A percentile compares a stretch with the other conserved stretches of the same genome.
These are phyloP conservation scores for Syrista parreyssii DNA, from an alignment of 2,888 invertebrate species.

Conservation along the genomic window DNA sequence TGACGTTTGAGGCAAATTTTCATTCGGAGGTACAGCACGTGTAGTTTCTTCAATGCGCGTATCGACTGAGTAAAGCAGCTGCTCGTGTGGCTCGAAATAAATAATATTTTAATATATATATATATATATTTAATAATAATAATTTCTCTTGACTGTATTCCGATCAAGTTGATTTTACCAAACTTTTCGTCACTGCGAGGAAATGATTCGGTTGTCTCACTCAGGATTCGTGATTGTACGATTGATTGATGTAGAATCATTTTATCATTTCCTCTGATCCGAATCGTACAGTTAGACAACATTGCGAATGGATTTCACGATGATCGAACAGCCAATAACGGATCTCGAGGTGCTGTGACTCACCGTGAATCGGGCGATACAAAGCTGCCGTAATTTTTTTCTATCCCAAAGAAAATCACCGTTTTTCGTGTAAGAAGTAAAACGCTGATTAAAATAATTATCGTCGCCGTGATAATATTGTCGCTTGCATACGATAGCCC, in stretches of 20 bases:
- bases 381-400: neutral
- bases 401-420: neutral
- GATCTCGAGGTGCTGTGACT: neutral
- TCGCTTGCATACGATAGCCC: neutral
- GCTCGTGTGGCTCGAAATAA: neutral
- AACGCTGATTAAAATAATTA: slow-evolving; percentile 26
- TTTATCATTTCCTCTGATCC: neutral
- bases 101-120: too few species aligned
- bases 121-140: too few species aligned
- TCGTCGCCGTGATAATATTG: slow-evolving; percentile 11
- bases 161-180: neutral
- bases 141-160: neutral
- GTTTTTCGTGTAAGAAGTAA: neutral
- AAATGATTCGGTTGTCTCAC: neutral
- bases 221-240: neutral
- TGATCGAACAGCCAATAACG: neutral
- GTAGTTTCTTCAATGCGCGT: neutral
- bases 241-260: neutral
- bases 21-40: neutral
- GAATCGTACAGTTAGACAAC: neutral
- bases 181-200: neutral
- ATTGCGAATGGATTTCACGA: neutral
- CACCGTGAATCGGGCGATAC: neutral
- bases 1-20: neutral
- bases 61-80: neutral